Evolutionary conservation across 2,113 vertebrate species (phyloP).

Genomic region (Charina bottae): DNA sequence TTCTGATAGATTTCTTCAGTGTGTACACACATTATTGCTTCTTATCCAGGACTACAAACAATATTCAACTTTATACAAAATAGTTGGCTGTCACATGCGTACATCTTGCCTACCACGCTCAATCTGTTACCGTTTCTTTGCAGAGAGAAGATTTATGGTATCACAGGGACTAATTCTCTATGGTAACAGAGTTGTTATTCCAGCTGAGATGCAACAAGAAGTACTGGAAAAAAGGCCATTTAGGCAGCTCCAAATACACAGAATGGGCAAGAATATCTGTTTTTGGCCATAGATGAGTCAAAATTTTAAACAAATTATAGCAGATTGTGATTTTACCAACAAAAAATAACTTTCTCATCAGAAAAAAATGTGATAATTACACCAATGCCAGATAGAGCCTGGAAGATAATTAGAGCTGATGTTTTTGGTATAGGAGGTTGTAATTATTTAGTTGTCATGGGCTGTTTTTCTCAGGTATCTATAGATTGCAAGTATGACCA

Average conservation of each 20-base stretch:
- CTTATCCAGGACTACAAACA: neutral
- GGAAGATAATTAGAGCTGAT: neutral
- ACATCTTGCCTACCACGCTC: neutral
- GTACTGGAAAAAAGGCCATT: neutral
- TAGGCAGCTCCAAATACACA: neutral
- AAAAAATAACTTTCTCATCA: neutral
- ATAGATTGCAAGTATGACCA: neutral
- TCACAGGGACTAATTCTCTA: neutral
- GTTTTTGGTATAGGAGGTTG: neutral
- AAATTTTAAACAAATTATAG: neutral
- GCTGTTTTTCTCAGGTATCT: neutral
- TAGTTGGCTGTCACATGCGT: neutral
- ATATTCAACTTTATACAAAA: neutral
- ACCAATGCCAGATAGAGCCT: neutral
- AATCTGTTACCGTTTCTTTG: neutral
- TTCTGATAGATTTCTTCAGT: neutral
- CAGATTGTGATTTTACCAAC: neutral
- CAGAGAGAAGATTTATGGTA: neutral
- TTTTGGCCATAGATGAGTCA: neutral
- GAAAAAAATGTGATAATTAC: neutral
- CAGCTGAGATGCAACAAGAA: neutral
- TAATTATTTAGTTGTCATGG: neutral
- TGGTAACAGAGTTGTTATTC: neutral
- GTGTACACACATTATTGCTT: neutral
- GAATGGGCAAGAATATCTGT: neutral